These are phyloP conservation scores for Plumapathes pennacea DNA, from an alignment of 92 coral and sea anemone species.

Conservation along the genomic window DNA sequence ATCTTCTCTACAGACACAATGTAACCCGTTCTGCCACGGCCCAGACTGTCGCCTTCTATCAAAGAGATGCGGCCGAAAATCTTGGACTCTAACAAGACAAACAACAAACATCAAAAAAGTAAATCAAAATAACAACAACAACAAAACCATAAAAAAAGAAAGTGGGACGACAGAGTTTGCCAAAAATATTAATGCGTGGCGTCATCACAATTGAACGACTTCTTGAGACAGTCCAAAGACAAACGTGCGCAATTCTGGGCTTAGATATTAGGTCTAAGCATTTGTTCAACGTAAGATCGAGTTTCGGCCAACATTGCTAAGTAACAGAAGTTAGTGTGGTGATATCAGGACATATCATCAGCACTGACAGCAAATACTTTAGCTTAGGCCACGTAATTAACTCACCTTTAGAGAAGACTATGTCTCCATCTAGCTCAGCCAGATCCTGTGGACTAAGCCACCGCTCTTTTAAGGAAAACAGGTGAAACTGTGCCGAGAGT, in stretches of 20 bases:
- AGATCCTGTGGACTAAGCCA: constrained; percentile 64
- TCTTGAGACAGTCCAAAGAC: no score
- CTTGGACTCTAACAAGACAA: constrained; percentile 60
- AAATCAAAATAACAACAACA: not conserved
- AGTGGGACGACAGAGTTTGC: no score
- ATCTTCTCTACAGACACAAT: constrained; percentile 75
- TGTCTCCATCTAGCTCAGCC: constrained; percentile 56
- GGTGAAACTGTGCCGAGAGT: constrained; percentile 77
- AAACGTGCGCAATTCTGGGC: no score
- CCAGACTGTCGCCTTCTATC: constrained; percentile 58
- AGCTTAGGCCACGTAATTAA: not conserved
- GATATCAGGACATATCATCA: not conserved
- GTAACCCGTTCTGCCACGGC: constrained; percentile 57
- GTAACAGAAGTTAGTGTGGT: no score
- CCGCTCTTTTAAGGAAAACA: constrained; percentile 59
- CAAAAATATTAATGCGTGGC: no score
- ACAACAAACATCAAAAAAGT: not conserved
- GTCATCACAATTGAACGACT: no score
- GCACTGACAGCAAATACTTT: not conserved
- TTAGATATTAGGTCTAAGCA: no score
- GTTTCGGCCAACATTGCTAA: no score
- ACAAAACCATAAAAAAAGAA: no score
- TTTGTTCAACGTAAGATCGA: no score
- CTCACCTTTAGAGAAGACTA: constrained; percentile 86
- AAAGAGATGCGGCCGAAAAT: constrained; percentile 89